phyloP scores from a whole-genome alignment of 2,888 invertebrate species.

The Luperina nickerlii region DNA sequence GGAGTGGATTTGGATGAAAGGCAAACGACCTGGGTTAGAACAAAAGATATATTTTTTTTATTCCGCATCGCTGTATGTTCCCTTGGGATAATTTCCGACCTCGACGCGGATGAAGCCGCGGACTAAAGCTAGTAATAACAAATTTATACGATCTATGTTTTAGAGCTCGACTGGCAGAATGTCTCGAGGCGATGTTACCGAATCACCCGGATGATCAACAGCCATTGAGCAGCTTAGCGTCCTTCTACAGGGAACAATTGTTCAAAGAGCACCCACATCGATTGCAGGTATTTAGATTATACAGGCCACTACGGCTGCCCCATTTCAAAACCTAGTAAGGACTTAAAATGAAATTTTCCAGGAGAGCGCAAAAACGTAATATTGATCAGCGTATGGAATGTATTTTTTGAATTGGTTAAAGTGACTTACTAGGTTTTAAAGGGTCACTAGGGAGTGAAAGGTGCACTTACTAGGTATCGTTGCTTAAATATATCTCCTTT shows the following conservation, averaged over 20 bases:
- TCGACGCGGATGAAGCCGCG: background rate
- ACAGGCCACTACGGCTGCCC: too few relatives aligned
- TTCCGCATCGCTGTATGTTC: background rate
- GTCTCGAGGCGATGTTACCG: conserved; percentile 96
- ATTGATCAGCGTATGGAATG: too few relatives aligned
- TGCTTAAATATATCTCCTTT: too few relatives aligned
- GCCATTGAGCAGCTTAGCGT: conserved; percentile 82
- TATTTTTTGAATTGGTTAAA: too few relatives aligned
- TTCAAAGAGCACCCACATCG: conserved; percentile 94
- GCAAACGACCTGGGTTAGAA: background rate
- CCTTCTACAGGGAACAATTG: conserved; percentile 93
- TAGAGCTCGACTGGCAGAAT: conserved; percentile 97
- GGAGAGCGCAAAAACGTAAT: too few relatives aligned
- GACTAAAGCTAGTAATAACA: background rate
- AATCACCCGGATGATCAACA: conserved; percentile 91
- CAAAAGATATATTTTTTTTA: background rate
- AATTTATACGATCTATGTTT: conserved; percentile 34
- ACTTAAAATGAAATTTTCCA: too few relatives aligned
- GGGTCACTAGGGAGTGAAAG: too few relatives aligned
- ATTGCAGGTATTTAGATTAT: conserved; percentile 85
- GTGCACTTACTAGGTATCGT: too few relatives aligned
- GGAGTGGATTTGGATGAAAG: background rate
- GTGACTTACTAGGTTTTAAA: too few relatives aligned
- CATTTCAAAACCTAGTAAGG: too few relatives aligned
- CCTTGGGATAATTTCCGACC: background rate